These are phyloP conservation scores for Ovis aries DNA, from an alignment of 2,113 vertebrate genomes.

Conservation along the genomic window DNA sequence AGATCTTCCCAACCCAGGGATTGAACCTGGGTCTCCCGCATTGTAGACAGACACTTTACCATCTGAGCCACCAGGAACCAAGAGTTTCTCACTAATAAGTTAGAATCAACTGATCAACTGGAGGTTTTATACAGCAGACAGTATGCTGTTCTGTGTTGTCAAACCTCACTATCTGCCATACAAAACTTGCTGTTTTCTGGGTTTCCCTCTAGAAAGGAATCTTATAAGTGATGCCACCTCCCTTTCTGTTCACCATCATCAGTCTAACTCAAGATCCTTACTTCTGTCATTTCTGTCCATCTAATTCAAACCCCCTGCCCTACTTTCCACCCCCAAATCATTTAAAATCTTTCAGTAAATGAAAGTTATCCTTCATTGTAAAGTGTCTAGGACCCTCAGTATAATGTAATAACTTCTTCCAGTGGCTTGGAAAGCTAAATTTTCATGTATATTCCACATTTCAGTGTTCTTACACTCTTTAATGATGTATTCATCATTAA, in stretches of 20 bases:
- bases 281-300: not conserved
- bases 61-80: not conserved
- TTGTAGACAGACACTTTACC: not conserved
- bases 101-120: not conserved
- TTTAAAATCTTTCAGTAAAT: not conserved
- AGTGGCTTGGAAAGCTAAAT: not conserved
- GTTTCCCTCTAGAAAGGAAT: not conserved
- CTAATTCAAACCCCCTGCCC: not conserved
- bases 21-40: not conserved
- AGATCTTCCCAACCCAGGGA: not conserved
- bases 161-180: not conserved
- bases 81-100: not conserved
- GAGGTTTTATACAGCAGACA: not conserved
- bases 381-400: not conserved
- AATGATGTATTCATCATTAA: not conserved
- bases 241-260: not conserved
- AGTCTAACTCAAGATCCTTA: not conserved
- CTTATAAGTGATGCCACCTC: not conserved
- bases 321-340: not conserved
- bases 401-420: not conserved
- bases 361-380: not conserved
- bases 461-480: not conserved
- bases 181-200: not conserved
- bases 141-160: not conserved
- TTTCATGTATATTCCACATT: not conserved